Conservation (phyloP, 2,888 invertebrate genomes). For the Caenorhabditis sp. region DNA sequence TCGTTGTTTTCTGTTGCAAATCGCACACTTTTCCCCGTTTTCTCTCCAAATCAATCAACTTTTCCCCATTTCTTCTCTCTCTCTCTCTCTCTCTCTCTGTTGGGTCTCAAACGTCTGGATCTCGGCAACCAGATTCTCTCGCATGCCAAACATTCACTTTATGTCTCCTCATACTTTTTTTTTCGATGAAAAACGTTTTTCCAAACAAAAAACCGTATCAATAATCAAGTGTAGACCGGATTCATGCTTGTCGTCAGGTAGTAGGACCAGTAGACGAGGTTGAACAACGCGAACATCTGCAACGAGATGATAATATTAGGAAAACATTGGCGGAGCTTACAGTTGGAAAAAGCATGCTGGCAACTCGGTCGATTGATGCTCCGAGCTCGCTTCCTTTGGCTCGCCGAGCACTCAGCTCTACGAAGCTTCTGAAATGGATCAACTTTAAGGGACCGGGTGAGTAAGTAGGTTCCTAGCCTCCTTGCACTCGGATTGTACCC, state of each 20-base stretch:
- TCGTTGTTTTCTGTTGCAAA: neutral
- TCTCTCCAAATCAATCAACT: neutral
- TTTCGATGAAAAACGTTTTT: constrained; percentile 3
- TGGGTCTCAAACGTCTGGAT: too few relatives aligned
- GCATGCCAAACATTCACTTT: neutral
- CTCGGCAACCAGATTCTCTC: neutral
- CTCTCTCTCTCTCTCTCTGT: neutral
- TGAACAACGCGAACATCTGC: constrained; percentile 73
- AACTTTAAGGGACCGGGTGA: neutral
- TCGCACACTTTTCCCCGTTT: neutral
- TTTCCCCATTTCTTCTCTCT: neutral
- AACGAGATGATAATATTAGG: neutral
- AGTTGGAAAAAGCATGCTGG: constrained; percentile 74
- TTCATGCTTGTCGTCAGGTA: constrained; percentile 63
- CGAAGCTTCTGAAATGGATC: constrained; percentile 48
- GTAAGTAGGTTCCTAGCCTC: neutral
- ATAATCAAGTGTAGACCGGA: constrained; percentile 26
- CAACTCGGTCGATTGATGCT: constrained; percentile 72
- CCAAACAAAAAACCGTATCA: neutral
- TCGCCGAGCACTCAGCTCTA: constrained; percentile 46
- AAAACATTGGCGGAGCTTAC: constrained; percentile 58
- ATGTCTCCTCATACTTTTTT: neutral
- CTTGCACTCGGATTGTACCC: neutral
- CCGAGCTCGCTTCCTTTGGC: constrained; percentile 70
- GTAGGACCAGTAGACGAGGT: constrained; percentile 74